These are phyloP conservation scores for Neodiprion fabricii DNA, from an alignment of 1,140 invertebrate species.

Conservation along the genomic window DNA sequence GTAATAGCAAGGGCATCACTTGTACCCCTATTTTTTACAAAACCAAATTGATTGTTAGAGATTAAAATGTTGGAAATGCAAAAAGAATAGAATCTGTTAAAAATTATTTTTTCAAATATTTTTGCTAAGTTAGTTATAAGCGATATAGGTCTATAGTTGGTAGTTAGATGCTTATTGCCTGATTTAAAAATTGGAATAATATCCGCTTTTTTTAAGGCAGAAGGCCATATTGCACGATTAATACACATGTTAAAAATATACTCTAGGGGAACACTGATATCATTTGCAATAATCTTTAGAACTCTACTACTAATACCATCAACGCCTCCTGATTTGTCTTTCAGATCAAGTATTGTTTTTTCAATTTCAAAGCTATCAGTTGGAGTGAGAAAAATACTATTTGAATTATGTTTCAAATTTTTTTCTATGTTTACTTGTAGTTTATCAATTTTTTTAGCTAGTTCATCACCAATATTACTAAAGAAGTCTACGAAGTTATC, in stretches of 20 bases:
- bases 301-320: conserved; percentile 7
- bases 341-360: background rate
- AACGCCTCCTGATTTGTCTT: background rate
- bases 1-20: background rate
- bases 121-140: conserved; percentile 12
- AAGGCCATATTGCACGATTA: background rate
- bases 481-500: background rate
- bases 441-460: no score
- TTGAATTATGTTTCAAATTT: background rate
- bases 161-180: conserved; percentile 9
- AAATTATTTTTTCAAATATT: conserved; percentile 14
- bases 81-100: background rate
- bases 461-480: background rate
- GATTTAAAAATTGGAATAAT: conserved; percentile 17
- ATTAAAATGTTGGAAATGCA: conserved; percentile 6
- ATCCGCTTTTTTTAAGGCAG: background rate
- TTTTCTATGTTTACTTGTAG: no score
- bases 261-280: background rate
- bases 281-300: background rate
- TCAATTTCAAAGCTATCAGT: background rate
- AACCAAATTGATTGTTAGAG: conserved; percentile 13
- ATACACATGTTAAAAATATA: conserved; percentile 15
- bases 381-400: background rate
- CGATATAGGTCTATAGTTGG: conserved; percentile 19
- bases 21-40: conserved; percentile 14